Percentiles rank a stretch among this genome's conserved stretches.
These are phyloP conservation scores for Castor canadensis DNA, from an alignment of 2,113 vertebrate species.

Conservation along the genomic window DNA sequence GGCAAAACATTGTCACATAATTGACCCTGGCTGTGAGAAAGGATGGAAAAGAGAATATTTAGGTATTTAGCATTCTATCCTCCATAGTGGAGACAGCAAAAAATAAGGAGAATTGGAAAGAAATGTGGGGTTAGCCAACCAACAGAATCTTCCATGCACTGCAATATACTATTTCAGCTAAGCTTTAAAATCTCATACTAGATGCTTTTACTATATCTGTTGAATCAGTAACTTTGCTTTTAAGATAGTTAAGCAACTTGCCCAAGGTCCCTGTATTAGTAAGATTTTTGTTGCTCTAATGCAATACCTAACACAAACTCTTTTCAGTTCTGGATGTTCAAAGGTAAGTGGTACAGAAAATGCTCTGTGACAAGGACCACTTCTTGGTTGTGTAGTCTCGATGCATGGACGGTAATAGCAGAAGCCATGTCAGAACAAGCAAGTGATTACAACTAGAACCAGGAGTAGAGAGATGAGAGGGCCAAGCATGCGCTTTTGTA, in stretches of 20 bases:
- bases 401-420: neutral
- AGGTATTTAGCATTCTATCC: neutral
- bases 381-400: neutral
- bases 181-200: neutral
- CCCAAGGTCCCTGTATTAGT: neutral
- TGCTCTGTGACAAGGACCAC: neutral
- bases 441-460: too few relatives aligned
- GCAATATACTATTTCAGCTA: neutral
- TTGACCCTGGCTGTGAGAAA: neutral
- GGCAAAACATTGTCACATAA: neutral
- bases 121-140: neutral
- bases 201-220: neutral
- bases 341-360: neutral
- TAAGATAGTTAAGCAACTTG: neutral
- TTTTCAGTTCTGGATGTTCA: too few relatives aligned
- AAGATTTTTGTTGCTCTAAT: neutral
- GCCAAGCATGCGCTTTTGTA: neutral
- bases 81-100: neutral
- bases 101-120: neutral
- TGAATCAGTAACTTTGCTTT: neutral
- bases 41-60: neutral
- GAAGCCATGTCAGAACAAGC: neutral
- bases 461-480: too few relatives aligned
- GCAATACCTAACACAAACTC: neutral
- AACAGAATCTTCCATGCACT: neutral